Conservation (phyloP, 2,888 invertebrate genomes). For the Acleris cristana region DNA sequence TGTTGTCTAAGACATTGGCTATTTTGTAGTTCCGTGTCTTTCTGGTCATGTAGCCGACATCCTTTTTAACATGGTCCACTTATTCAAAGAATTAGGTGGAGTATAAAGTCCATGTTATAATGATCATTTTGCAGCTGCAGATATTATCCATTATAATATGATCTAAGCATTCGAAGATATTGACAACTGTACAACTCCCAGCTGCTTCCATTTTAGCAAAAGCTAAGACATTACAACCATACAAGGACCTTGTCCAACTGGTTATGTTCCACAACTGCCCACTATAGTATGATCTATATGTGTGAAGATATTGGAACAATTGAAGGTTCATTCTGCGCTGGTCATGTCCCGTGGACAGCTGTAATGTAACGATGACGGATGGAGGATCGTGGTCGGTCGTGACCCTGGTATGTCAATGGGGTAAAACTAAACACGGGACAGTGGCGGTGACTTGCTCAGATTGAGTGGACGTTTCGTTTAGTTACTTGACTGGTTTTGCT, state of each 20-base stretch:
- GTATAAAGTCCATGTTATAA: too few relatives aligned
- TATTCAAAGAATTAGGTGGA: too few relatives aligned
- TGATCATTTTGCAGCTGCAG: background rate
- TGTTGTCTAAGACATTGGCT: too few relatives aligned
- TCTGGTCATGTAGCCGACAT: too few relatives aligned
- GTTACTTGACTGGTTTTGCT: too few relatives aligned
- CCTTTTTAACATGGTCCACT: too few relatives aligned
- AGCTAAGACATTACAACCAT: background rate
- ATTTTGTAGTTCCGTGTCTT: too few relatives aligned
- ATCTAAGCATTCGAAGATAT: background rate
- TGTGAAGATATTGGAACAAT: background rate
- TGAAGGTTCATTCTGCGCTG: background rate
- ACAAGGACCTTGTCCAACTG: background rate
- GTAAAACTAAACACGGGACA: constrained; percentile 21
- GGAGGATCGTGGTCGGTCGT: constrained; percentile 16
- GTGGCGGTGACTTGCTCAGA: background rate
- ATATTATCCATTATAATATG: background rate
- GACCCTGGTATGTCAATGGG: constrained; percentile 35
- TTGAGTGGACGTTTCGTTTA: too few relatives aligned
- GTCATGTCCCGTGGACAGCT: constrained; percentile 12
- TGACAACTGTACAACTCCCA: background rate
- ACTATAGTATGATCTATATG: background rate
- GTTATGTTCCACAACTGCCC: too few relatives aligned
- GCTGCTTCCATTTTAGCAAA: background rate
- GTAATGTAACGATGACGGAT: constrained; percentile 26